Conservation (phyloP, 1,140 invertebrate species). For the Thaumatotibia leucotreta region DNA sequence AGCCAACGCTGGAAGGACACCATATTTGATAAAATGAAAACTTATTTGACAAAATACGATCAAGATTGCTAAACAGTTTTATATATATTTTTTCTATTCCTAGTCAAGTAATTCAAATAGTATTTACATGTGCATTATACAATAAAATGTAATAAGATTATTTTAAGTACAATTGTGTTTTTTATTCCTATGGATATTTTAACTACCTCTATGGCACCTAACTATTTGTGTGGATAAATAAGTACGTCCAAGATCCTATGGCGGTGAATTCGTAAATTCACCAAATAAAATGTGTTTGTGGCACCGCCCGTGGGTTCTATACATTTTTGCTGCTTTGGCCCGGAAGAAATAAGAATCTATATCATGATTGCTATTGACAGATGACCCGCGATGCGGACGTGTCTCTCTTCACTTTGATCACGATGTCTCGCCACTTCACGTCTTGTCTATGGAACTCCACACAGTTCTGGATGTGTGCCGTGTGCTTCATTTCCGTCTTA, state of each 20-base stretch:
- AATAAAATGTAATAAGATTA: not conserved
- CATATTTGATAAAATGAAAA: not conserved
- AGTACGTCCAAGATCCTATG: too few relatives aligned
- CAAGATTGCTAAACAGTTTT: not conserved
- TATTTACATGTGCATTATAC: not conserved
- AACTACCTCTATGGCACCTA: too few relatives aligned
- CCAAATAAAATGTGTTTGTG: too few relatives aligned
- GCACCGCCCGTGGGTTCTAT: too few relatives aligned
- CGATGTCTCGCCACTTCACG: slow-evolving; percentile 93
- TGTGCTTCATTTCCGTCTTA: slow-evolving; percentile 83
- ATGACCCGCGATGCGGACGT: slow-evolving; percentile 69
- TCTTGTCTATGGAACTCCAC: slow-evolving; percentile 88
- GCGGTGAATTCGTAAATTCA: not conserved
- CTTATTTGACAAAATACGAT: not conserved
- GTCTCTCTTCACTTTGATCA: slow-evolving; percentile 88
- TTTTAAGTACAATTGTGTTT: too few relatives aligned
- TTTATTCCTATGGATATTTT: too few relatives aligned
- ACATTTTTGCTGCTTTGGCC: too few relatives aligned
- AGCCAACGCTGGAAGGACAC: not conserved
- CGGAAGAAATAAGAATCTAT: not conserved
- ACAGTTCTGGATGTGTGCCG: slow-evolving; percentile 94
- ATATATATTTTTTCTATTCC: not conserved
- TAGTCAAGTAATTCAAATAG: not conserved
- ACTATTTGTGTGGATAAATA: too few relatives aligned
- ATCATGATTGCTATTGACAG: slow-evolving; percentile 26